These are phyloP conservation scores for Colletes gigas DNA, from an alignment of 1,140 invertebrate species.

Conservation along the genomic window DNA sequence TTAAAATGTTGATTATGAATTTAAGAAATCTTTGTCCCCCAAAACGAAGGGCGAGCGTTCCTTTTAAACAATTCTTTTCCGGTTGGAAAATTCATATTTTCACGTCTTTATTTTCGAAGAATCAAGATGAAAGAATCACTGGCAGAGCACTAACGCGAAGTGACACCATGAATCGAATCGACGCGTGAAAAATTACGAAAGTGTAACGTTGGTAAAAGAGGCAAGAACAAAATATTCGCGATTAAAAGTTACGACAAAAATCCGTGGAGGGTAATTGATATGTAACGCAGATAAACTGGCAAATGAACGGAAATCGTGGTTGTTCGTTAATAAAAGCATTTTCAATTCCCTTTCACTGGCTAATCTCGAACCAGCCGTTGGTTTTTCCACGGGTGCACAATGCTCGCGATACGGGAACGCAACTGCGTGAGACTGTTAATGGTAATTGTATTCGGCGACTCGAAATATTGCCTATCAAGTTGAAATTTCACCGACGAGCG, in stretches of 20 bases:
- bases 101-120: no score
- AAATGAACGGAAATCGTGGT: constrained; percentile 34
- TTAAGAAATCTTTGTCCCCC: no score
- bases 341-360: constrained; percentile 38
- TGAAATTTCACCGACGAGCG: constrained; percentile 12
- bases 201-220: neutral
- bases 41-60: no score
- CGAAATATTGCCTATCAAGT: constrained; percentile 27
- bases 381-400: constrained; percentile 18
- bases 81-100: no score
- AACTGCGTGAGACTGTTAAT: constrained; percentile 33
- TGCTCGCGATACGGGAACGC: constrained; percentile 2
- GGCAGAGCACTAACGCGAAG: neutral
- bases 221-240: no score
- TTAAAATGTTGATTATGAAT: no score
- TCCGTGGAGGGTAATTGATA: constrained; percentile 26
- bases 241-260: constrained; percentile 12
- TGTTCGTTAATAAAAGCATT: constrained; percentile 30
- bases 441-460: constrained; percentile 32
- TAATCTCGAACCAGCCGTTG: constrained; percentile 24
- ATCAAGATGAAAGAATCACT: no score
- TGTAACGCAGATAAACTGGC: constrained; percentile 16
- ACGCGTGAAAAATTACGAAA: constrained; percentile 11
- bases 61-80: no score
- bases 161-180: neutral